Conservation (phyloP, 2,888 invertebrate species). For the Lasioglossum oenotherae region DNA sequence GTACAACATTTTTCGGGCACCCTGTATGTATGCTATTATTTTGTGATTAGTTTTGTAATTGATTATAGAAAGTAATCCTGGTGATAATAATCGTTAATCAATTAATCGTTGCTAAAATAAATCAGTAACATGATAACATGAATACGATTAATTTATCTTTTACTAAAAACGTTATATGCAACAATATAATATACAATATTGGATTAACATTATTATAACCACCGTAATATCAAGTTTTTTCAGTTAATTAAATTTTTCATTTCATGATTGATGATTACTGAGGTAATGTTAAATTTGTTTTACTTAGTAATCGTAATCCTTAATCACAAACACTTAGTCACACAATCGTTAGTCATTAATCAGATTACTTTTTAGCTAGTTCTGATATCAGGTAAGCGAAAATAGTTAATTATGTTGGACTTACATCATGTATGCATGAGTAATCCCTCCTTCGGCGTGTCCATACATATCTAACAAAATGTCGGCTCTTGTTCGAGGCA, state of each 20-base stretch:
- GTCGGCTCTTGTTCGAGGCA: constrained; percentile 73
- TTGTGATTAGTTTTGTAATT: too few species aligned
- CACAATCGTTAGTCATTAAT: background rate
- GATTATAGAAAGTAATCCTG: too few species aligned
- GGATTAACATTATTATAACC: too few species aligned
- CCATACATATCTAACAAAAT: constrained; percentile 77
- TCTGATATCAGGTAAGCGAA: constrained; percentile 8
- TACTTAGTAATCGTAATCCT: background rate
- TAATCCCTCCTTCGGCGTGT: constrained; percentile 71
- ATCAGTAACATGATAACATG: too few species aligned
- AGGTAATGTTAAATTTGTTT: background rate
- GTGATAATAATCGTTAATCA: too few species aligned
- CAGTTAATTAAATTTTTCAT: background rate
- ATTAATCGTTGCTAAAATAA: too few species aligned
- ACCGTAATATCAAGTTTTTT: too few species aligned
- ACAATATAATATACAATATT: too few species aligned
- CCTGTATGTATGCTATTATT: too few species aligned
- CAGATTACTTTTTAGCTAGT: background rate
- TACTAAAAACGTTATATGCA: too few species aligned
- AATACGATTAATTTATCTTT: too few species aligned
- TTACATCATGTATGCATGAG: constrained; percentile 75
- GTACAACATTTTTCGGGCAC: too few species aligned
- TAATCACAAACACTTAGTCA: background rate
- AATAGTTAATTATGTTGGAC: constrained; percentile 56
- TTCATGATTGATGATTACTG: background rate